These are phyloP conservation scores for Apeltes quadracus DNA, from an alignment of 2,113 vertebrate species.

Conservation along the genomic window DNA sequence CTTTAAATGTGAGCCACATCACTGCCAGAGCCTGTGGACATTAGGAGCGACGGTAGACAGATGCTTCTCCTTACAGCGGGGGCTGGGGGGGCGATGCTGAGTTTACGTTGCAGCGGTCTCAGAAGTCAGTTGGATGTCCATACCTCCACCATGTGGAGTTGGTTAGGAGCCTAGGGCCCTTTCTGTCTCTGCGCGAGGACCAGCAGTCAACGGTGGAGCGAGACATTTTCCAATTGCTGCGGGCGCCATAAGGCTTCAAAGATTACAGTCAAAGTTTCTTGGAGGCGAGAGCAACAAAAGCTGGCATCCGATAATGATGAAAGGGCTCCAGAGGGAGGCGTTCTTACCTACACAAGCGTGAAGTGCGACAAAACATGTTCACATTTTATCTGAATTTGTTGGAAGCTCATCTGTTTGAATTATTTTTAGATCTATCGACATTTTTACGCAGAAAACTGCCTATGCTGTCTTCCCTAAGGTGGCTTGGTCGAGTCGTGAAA, in stretches of 20 bases:
- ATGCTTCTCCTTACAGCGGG: constrained; percentile 62
- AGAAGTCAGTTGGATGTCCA: constrained; percentile 77
- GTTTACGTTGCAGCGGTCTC: constrained; percentile 68
- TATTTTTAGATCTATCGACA: not conserved
- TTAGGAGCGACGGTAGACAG: constrained; percentile 51
- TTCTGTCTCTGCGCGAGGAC: constrained; percentile 51
- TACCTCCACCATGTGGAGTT: constrained; percentile 72
- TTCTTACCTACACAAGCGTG: constrained; percentile 9
- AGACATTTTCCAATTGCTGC: constrained; percentile 58
- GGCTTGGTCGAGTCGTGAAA: constrained; percentile 5
- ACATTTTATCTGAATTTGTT: constrained; percentile 10
- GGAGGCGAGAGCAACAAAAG: constrained; percentile 56
- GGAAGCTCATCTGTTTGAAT: constrained; percentile 11
- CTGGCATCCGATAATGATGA: constrained; percentile 55
- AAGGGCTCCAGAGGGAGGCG: constrained; percentile 49
- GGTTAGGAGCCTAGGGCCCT: constrained; percentile 68
- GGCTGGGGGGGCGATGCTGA: constrained; percentile 50
- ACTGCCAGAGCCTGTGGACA: constrained; percentile 43
- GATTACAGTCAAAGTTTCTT: constrained; percentile 67
- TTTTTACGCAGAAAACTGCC: not conserved
- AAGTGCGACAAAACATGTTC: not conserved
- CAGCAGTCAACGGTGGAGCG: constrained; percentile 43
- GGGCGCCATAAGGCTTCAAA: constrained; percentile 70
- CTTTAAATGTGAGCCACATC: constrained; percentile 20
- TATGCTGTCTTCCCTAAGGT: not conserved